These are phyloP conservation scores for Tricholauxania praeusta DNA, from an alignment of 2,888 invertebrate species.

Conservation along the genomic window DNA sequence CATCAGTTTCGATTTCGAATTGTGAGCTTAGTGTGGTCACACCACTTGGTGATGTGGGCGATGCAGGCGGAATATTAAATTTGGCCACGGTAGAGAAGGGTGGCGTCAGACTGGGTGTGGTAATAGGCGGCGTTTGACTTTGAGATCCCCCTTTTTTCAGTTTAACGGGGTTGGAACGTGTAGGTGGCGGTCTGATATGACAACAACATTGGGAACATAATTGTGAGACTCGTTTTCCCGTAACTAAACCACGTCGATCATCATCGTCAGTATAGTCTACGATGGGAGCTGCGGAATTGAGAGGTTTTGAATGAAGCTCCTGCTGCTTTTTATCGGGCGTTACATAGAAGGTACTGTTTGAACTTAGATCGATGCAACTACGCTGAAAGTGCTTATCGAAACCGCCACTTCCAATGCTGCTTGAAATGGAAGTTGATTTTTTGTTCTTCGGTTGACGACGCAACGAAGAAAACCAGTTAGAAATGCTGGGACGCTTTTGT, in stretches of 20 bases:
- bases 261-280: conserved; percentile 45
- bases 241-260: conserved; percentile 52
- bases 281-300: not conserved
- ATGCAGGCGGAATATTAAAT: conserved; percentile 43
- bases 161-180: conserved; percentile 24
- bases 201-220: conserved; percentile 66
- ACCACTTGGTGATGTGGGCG: conserved; percentile 46
- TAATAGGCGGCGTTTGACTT: conserved; percentile 46
- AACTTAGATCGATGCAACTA: conserved; percentile 66
- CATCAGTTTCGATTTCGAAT: conserved; percentile 56
- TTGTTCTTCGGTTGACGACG: conserved; percentile 71
- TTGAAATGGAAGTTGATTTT: conserved; percentile 50
- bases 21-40: conserved; percentile 48
- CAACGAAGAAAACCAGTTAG: conserved; percentile 86
- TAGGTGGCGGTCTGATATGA: conserved; percentile 44
- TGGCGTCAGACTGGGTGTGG: conserved; percentile 48
- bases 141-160: conserved; percentile 38
- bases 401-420: conserved; percentile 43
- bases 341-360: conserved; percentile 64
- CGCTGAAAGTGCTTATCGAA: conserved; percentile 64
- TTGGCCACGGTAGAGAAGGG: conserved; percentile 53
- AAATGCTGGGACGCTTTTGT: conserved; percentile 77
- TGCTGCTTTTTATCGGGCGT: conserved; percentile 39
- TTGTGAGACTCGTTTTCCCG: conserved; percentile 50
- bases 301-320: no score